phyloP scores from a whole-genome alignment of 2,113 vertebrate species.

The Furnarius figulus region DNA sequence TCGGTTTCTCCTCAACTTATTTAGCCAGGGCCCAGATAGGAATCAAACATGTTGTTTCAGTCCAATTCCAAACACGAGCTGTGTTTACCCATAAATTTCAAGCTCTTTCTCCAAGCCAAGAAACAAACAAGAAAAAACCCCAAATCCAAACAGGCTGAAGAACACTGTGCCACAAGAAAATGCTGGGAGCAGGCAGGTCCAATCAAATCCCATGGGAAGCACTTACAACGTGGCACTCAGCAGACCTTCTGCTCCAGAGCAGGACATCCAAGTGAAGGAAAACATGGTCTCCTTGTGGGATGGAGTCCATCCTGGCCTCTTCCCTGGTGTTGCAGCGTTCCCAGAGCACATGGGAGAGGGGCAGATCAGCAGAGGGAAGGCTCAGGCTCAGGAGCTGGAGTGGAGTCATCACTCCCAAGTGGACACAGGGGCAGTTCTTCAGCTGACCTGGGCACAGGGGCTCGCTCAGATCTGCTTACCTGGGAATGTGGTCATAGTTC shows the following conservation, averaged over 20 bases:
- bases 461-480: background rate
- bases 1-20: background rate
- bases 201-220: background rate
- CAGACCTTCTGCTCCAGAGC: background rate
- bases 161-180: background rate
- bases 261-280: background rate
- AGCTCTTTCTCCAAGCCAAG: background rate
- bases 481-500: background rate
- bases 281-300: background rate
- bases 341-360: background rate
- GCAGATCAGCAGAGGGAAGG: background rate
- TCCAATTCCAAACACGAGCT: background rate
- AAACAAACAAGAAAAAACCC: background rate
- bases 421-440: background rate
- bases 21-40: background rate
- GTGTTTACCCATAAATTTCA: background rate
- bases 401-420: background rate
- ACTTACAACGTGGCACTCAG: rapidly evolving
- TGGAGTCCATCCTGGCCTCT: background rate
- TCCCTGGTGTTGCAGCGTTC: background rate
- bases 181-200: background rate
- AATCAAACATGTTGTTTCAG: background rate
- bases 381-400: background rate
- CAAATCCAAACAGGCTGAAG: background rate
- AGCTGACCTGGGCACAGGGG: background rate